These are phyloP conservation scores for Luidia sarsii DNA, from an alignment of 53 echinoderm and acorn worm genomes.

Conservation along the genomic window DNA sequence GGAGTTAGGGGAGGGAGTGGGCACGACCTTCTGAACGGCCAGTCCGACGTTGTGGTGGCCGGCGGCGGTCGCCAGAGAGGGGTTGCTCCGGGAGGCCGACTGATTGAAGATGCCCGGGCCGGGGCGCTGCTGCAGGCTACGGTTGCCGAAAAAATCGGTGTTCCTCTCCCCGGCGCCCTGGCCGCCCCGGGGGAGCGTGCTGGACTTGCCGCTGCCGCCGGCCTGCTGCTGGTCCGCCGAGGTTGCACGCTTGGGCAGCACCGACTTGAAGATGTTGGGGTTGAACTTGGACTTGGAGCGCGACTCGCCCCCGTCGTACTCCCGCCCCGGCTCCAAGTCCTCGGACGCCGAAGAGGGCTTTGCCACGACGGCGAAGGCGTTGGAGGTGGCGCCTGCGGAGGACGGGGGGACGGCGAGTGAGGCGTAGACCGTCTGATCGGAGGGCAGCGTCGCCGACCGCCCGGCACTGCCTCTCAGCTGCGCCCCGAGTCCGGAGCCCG, in stretches of 20 bases:
- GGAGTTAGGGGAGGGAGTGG: constrained; percentile 33
- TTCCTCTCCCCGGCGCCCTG: constrained; percentile 11
- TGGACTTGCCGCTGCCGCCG: constrained; percentile 10
- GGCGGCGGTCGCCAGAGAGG: neutral
- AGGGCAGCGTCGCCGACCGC: neutral
- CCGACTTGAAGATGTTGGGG: constrained; percentile 49
- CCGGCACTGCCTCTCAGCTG: neutral
- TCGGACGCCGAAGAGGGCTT: neutral
- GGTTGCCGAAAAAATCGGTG: constrained; percentile 45
- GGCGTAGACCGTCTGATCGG: constrained; percentile 40
- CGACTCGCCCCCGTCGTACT: neutral
- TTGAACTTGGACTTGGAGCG: constrained; percentile 25
- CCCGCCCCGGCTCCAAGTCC: constrained; percentile 12
- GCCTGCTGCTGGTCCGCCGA: neutral
- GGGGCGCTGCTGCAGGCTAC: constrained; percentile 23
- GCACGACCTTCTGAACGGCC: constrained; percentile 44
- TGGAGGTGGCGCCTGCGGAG: constrained; percentile 16
- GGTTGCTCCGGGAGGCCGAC: constrained; percentile 28
- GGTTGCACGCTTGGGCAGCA: constrained; percentile 14
- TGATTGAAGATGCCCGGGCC: constrained; percentile 34
- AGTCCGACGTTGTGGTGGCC: constrained; percentile 2
- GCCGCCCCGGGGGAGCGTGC: constrained; percentile 19
- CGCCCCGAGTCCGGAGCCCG: constrained; percentile 12
- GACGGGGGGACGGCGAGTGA: constrained; percentile 27
- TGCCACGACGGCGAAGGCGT: constrained; percentile 21